Conservation (phyloP, 1,140 invertebrate species). For the Diorhabda sublineata region DNA sequence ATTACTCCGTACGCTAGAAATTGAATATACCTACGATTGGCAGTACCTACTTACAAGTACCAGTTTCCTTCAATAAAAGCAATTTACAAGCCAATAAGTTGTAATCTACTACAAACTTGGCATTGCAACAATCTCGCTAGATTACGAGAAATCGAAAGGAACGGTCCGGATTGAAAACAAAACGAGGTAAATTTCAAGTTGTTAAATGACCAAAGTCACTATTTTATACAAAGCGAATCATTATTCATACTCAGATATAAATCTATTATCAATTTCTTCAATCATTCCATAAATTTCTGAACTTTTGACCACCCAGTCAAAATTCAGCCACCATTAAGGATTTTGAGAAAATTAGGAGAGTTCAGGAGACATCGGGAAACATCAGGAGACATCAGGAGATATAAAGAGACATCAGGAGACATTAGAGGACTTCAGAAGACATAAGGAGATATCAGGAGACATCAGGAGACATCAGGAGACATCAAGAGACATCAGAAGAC, state of each 20-base stretch:
- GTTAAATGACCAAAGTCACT: neutral
- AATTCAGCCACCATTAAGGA: too few relatives aligned
- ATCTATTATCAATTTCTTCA: too few relatives aligned
- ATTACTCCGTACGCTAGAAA: neutral
- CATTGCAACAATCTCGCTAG: neutral
- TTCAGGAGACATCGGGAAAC: too few relatives aligned
- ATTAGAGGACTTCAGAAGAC: too few relatives aligned
- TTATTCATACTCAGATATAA: neutral
- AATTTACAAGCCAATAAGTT: conserved; percentile 1
- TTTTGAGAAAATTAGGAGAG: too few relatives aligned
- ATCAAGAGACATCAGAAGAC: too few relatives aligned
- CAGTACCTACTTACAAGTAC: neutral
- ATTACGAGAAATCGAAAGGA: neutral
- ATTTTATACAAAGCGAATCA: neutral
- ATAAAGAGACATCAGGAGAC: too few relatives aligned
- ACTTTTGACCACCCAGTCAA: too few relatives aligned
- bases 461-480: too few relatives aligned
- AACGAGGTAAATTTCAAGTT: neutral
- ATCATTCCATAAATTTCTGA: too few relatives aligned
- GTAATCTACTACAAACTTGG: conserved; percentile 2
- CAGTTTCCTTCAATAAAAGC: neutral
- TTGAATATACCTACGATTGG: neutral
- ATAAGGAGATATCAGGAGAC: too few relatives aligned
- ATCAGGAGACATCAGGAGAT: too few relatives aligned
- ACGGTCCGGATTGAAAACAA: neutral